phyloP scores from a whole-genome alignment of 2,888 invertebrate species.

The Romanomermis culicivorax region DNA sequence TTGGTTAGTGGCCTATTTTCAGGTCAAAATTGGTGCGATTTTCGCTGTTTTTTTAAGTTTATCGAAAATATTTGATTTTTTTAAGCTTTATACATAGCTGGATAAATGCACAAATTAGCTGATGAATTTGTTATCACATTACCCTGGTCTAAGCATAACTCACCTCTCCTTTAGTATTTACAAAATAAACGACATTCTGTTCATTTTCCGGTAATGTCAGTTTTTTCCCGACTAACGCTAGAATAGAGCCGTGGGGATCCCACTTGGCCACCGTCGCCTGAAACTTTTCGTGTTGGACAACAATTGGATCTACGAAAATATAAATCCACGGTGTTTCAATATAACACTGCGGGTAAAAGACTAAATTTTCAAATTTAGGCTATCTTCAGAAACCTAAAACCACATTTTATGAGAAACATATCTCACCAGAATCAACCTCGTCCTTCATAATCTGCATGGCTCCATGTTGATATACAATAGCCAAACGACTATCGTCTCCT shows the following conservation, averaged over 20 bases:
- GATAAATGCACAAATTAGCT: too few relatives aligned
- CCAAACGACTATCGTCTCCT: conserved; percentile 36
- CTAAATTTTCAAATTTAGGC: too few relatives aligned
- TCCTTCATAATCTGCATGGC: conserved; percentile 65
- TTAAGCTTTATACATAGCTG: too few relatives aligned
- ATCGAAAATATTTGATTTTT: too few relatives aligned
- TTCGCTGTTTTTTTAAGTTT: too few relatives aligned
- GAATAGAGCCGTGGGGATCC: conserved; percentile 72
- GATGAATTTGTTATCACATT: too few relatives aligned
- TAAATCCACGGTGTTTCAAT: not conserved
- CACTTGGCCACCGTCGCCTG: conserved; percentile 58
- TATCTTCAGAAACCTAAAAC: too few relatives aligned
- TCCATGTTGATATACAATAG: conserved; percentile 69
- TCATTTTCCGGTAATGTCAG: conserved; percentile 36
- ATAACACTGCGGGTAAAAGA: conserved; percentile 12
- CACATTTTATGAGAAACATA: not conserved
- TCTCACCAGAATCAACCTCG: conserved; percentile 57
- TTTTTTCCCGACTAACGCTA: conserved; percentile 61
- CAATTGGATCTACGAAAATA: conserved; percentile 45
- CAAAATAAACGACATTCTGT: conserved; percentile 65
- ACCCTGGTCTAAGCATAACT: too few relatives aligned
- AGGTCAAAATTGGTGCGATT: too few relatives aligned
- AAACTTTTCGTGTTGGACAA: conserved; percentile 56
- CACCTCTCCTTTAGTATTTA: conserved; percentile 65
- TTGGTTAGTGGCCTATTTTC: too few relatives aligned